Percentiles rank a stretch among this genome's conserved stretches.
Conservation (phyloP, 2,888 invertebrate genomes). For the Drosophila emarginata region DNA sequence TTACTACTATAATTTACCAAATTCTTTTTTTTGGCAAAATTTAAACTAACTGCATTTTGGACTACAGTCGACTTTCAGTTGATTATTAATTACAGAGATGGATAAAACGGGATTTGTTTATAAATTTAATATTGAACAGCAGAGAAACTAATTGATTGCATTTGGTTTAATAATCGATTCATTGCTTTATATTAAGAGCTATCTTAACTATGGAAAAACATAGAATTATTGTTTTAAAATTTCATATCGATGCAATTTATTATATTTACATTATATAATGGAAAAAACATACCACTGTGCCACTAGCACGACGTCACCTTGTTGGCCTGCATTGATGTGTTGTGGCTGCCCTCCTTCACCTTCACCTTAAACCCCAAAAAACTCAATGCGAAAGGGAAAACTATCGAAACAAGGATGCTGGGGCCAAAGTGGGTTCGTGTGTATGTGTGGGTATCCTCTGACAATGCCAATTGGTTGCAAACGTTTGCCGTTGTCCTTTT, state of each 20-base stretch:
- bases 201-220: too few relatives aligned
- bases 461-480: constrained; percentile 72
- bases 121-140: too few relatives aligned
- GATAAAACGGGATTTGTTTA: too few relatives aligned
- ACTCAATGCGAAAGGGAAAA: constrained; percentile 54
- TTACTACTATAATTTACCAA: not conserved
- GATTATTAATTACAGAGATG: too few relatives aligned
- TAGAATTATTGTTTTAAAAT: too few relatives aligned
- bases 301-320: not conserved
- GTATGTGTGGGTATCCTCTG: constrained; percentile 42
- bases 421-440: not conserved
- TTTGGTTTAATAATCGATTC: too few relatives aligned
- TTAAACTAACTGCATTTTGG: too few relatives aligned
- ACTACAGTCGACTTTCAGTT: not conserved
- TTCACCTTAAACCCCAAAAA: constrained; percentile 21
- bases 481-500: constrained; percentile 70
- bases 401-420: constrained; percentile 23
- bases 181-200: too few relatives aligned
- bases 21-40: not conserved
- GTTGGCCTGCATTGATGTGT: constrained; percentile 3
- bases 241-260: too few relatives aligned
- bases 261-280: too few relatives aligned
- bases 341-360: not conserved
- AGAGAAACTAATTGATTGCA: too few relatives aligned
- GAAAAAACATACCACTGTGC: not conserved